Base-by-base conservation (phyloP, 2,113 vertebrate genomes). In the Cebidichthys violaceus region DNA sequence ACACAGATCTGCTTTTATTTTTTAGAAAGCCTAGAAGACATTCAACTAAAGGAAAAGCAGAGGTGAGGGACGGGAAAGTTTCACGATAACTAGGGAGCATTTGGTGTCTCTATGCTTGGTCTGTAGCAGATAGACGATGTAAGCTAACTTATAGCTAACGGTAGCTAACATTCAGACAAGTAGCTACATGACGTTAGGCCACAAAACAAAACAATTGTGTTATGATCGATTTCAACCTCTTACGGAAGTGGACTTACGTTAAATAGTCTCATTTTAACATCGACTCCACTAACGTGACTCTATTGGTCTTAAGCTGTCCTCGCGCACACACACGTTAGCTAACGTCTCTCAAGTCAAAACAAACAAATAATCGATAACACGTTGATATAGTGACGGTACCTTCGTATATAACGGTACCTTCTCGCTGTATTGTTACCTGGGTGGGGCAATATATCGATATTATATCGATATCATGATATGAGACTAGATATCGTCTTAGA, bases 11-110 rank as follows among this genome's bases (percentile, higher is more conserved):
- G 5, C n/a, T 52, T 54, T 67, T 18, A 14, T 35, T 52, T 52
- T 72, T 60, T 60, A 33, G 10, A 54, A 10, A 68, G 18, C 3
- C 4, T 3, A 0, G 17, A 24, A 67, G 9, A 50, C 35, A 35
- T 47, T 18, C 35, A 61, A 61, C 35, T 4, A 43, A 27, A 29
- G 8, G n/a, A 70, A 35, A 70, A 17, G 14, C 39, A 39, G 22
- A 77, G 89, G 91, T 90, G 60, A 86, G 91, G 86, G 5, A 20
- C n/a, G n/a, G 5, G 15, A 47, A 84, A 87, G 84, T 90, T 87
- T 41, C 2, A 70, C 20, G 41, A 17, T 59, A 24, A 27, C 54
- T 24, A 18, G 4, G 37, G 13, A 57, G 41, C 29, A 65, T 81
- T 81, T 77, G 45, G 60, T 76, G 71, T 80, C 68, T 13, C 9